Conservation (phyloP, 2,797 vertebrate species). For the Thaleichthys pacificus region DNA sequence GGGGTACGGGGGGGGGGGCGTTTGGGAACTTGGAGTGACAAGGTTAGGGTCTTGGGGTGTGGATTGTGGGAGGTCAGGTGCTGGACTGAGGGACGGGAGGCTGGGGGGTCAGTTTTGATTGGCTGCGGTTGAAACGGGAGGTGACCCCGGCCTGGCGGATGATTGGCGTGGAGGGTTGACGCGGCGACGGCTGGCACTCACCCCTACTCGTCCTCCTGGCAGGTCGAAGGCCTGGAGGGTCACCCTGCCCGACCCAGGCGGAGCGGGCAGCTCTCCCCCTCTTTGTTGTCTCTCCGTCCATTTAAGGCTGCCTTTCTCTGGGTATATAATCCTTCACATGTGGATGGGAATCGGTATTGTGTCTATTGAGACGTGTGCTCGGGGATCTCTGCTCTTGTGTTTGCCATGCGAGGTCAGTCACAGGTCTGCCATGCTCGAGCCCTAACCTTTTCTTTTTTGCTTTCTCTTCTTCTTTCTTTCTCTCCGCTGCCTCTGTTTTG, state of each 20-base stretch:
- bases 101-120: conserved; percentile 59
- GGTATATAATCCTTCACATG: conserved; percentile 60
- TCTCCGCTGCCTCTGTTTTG: conserved; percentile 36
- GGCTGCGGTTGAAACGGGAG: conserved; percentile 54
- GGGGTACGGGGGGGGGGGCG: not conserved
- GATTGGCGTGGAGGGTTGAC: conserved; percentile 68
- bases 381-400: conserved; percentile 40
- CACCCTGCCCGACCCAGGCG: conserved; percentile 48
- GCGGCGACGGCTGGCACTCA: conserved; percentile 55
- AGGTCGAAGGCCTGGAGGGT: conserved; percentile 54
- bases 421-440: conserved; percentile 8
- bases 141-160: conserved; percentile 60
- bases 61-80: conserved; percentile 66
- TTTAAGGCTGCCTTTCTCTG: conserved; percentile 37
- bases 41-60: conserved; percentile 70
- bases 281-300: conserved; percentile 48
- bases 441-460: conserved; percentile 10
- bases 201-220: conserved; percentile 46
- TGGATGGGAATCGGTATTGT: conserved; percentile 47
- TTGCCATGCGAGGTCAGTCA: conserved; percentile 27
- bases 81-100: conserved; percentile 48
- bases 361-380: conserved; percentile 44
- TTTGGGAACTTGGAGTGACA: conserved; percentile 71
- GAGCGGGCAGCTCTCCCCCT: conserved; percentile 34
- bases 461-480: conserved; percentile 8